Conservation (phyloP, 2,113 vertebrate species). For the Engystomops pustulosus region DNA sequence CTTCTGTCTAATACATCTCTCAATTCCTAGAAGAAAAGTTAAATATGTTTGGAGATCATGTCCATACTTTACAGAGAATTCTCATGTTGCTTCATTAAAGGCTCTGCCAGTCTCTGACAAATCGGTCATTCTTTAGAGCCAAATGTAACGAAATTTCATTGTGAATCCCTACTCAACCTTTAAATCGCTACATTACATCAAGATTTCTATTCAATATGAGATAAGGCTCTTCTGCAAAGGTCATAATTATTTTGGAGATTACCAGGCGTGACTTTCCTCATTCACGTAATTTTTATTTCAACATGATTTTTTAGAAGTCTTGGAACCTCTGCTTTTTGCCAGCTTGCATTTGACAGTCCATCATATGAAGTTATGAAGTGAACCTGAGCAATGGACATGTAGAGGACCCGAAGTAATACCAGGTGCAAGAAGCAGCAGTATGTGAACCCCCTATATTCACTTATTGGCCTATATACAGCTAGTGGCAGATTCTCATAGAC, state of each 20-base stretch:
- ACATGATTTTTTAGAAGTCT: neutral
- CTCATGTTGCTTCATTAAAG: slow-evolving; percentile 47
- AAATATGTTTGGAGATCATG: slow-evolving; percentile 13
- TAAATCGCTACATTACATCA: slow-evolving; percentile 14
- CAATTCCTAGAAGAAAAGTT: neutral
- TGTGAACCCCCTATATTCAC: no score
- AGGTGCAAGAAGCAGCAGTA: no score
- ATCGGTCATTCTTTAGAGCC: slow-evolving; percentile 24
- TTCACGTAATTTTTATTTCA: slow-evolving; percentile 1
- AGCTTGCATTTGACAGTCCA: no score
- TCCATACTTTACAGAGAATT: slow-evolving; percentile 21
- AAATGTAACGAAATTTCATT: slow-evolving; percentile 41
- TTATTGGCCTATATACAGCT: no score
- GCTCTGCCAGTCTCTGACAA: slow-evolving; percentile 13
- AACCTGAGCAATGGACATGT: no score
- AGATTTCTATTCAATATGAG: neutral
- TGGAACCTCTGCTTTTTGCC: no score
- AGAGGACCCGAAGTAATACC: no score
- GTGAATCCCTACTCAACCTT: slow-evolving; percentile 15
- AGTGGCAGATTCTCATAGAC: no score
- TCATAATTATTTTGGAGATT: slow-evolving; percentile 30
- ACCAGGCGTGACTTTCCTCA: neutral
- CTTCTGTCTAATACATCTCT: neutral
- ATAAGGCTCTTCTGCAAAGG: slow-evolving; percentile 32
- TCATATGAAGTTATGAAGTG: no score